These are phyloP conservation scores for Apis florea DNA, from an alignment of 1,140 invertebrate species.

Conservation along the genomic window DNA sequence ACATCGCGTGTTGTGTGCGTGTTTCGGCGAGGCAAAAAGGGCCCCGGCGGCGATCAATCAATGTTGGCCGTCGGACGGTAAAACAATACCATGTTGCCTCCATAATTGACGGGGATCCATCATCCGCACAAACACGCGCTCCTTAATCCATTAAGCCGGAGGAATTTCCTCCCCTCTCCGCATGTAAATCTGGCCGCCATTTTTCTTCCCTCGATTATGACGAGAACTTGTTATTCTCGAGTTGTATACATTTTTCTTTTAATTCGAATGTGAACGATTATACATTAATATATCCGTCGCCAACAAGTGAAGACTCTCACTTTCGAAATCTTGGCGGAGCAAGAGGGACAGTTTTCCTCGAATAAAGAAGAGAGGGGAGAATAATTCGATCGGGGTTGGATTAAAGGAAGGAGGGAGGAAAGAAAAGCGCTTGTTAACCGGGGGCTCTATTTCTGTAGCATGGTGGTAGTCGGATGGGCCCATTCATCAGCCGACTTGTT, in stretches of 20 bases:
- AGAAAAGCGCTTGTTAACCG: constrained; percentile 21
- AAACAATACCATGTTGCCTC: constrained; percentile 81
- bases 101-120: constrained; percentile 81
- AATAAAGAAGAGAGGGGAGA: too few relatives aligned
- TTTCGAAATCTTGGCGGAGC: constrained; percentile 32
- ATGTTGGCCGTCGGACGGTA: constrained; percentile 78
- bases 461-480: constrained; percentile 38
- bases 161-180: too few relatives aligned
- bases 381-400: background rate
- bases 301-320: too few relatives aligned
- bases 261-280: too few relatives aligned
- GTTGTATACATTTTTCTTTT: too few relatives aligned
- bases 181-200: too few relatives aligned
- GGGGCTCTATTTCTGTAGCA: constrained; percentile 50
- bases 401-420: background rate
- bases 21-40: constrained; percentile 55
- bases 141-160: too few relatives aligned
- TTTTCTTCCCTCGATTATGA: too few relatives aligned
- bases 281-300: too few relatives aligned
- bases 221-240: too few relatives aligned
- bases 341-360: too few relatives aligned
- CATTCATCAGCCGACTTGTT: constrained; percentile 66
- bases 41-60: constrained; percentile 76
- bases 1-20: constrained; percentile 2
- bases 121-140: constrained; percentile 64